Evolutionary conservation across 2,797 vertebrate genomes (phyloP).

Genomic region (Sardinella longiceps): DNA sequence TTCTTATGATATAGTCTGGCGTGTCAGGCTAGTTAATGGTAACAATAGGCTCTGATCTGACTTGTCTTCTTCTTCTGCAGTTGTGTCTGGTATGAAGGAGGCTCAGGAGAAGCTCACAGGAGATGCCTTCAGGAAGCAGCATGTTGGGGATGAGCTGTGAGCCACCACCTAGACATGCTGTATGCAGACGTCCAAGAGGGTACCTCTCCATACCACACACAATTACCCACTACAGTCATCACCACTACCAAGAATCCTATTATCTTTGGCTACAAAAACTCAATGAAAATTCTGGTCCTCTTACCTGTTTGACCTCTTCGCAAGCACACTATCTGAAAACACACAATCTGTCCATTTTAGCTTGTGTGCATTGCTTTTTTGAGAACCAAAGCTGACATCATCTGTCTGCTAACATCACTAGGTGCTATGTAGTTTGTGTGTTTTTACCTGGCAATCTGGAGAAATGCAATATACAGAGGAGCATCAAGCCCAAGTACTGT

Average conservation of each 20-base stretch:
- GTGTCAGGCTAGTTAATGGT: no score
- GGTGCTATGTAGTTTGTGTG: constrained; percentile 24
- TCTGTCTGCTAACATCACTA: constrained; percentile 45
- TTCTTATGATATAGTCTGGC: no score
- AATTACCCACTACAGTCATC: not conserved
- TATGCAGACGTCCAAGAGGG: constrained; percentile 5
- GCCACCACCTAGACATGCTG: not conserved
- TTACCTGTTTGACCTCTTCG: not conserved
- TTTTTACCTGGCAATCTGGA: not conserved
- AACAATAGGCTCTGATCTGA: not conserved
- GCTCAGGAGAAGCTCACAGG: constrained; percentile 94
- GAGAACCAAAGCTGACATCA: constrained; percentile 46
- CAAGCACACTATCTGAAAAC: not conserved
- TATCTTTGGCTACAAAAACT: not conserved
- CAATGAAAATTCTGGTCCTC: not conserved
- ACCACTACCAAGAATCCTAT: not conserved
- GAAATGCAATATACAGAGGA: constrained; percentile 6
- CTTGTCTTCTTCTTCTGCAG: constrained; percentile 65
- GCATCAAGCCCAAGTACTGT: not conserved
- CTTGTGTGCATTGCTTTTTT: constrained; percentile 26
- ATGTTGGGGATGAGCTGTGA: constrained; percentile 84
- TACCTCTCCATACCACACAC: not conserved
- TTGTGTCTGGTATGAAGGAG: constrained; percentile 92
- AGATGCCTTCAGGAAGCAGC: constrained; percentile 82
- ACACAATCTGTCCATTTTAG: not conserved